Conservation (phyloP, 35 echinoderm and acorn worm species). For the Lytechinus pictus region DNA sequence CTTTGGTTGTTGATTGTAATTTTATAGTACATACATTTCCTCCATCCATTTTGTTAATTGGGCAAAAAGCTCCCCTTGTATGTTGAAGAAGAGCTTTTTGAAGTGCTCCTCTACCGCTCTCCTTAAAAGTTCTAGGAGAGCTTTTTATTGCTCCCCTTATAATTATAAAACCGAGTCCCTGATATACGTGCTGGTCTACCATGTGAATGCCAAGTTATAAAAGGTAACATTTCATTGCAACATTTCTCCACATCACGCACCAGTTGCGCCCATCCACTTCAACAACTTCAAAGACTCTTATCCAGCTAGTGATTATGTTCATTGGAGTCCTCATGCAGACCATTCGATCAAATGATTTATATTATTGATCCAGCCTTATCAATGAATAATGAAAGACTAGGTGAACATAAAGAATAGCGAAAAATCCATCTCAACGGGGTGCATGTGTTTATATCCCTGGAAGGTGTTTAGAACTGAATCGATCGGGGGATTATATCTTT, state of each 20-base stretch:
- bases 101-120: no score
- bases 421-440: neutral
- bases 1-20: no score
- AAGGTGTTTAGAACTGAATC: neutral
- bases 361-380: neutral
- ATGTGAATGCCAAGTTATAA: no score
- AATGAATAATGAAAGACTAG: neutral
- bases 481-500: neutral
- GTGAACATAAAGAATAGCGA: neutral
- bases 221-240: no score
- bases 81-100: no score
- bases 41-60: no score
- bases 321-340: neutral
- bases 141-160: no score
- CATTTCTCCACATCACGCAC: neutral
- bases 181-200: no score
- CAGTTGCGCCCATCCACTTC: neutral
- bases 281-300: neutral
- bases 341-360: neutral
- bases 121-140: no score
- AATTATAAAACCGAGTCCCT: no score
- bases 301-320: neutral
- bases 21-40: no score
- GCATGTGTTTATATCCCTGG: neutral
- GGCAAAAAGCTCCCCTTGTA: no score